phyloP scores from a whole-genome alignment of 2,888 invertebrate genomes.

The Scaeva pyrastri region DNA sequence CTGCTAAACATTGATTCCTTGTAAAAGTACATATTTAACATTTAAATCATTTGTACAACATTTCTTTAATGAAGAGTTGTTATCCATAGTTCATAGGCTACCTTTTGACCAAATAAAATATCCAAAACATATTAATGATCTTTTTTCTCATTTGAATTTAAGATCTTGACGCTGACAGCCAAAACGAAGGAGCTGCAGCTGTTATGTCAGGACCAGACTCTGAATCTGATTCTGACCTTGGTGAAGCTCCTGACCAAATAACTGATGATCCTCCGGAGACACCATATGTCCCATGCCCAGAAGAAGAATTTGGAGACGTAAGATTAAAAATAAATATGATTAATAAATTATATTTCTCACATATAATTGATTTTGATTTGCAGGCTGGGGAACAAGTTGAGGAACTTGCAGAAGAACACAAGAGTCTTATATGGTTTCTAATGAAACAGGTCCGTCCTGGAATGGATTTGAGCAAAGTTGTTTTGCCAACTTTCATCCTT shows the following conservation, averaged over 20 bases:
- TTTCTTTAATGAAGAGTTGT: no score
- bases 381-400: constrained; percentile 94
- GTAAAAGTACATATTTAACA: constrained; percentile 5
- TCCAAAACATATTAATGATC: not conserved
- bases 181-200: constrained; percentile 87
- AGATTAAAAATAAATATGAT: constrained; percentile 60
- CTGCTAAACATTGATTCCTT: not conserved
- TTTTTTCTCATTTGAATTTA: constrained; percentile 7
- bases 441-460: constrained; percentile 98
- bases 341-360: not conserved
- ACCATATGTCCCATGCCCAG: constrained; percentile 85
- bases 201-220: constrained; percentile 83
- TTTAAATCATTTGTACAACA: not conserved
- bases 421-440: constrained; percentile 96
- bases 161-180: constrained; percentile 90
- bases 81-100: constrained; percentile 24
- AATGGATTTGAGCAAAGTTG: constrained; percentile 94
- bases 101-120: not conserved
- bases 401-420: constrained; percentile 97
- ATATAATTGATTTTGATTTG: constrained; percentile 5
- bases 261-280: constrained; percentile 85
- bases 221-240: constrained; percentile 87
- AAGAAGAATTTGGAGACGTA: constrained; percentile 87
- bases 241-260: constrained; percentile 77
- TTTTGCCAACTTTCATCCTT: constrained; percentile 96